Evolutionary conservation across 2,888 invertebrate species (phyloP), one percentile per base, ranked within the genome.

Genomic region (Xylocampa areola): DNA sequence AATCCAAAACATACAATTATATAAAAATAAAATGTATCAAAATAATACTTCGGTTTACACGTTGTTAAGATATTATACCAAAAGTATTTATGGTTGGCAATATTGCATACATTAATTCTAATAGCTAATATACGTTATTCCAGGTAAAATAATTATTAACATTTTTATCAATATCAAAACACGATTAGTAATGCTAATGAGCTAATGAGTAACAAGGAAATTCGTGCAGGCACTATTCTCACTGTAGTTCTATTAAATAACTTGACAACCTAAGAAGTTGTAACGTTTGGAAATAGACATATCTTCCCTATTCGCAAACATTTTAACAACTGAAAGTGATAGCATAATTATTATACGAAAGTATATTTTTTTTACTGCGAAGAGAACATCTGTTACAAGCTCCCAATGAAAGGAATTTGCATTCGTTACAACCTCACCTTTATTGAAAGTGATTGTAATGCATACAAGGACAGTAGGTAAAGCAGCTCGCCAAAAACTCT

Each of bases 221-320:
- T 72, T 73, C 68, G 71, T 77, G 73, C 80, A 86, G 86, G 85
- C 86, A 86, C 85, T 83, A 80, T 68, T 85, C 86, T 85, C 86
- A 85, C 86, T 86, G 80, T 76, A 64, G 71, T 79, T 77, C 61
- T 76, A 76, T 62, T 57, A 53, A 58, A 47, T 70, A 45, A 67
- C 35, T 30, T 50, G 43, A 47, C 33, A 68, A 27, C 19, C 4
- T 13, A 5, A 29, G 33, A 52, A 0, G 21, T n/a, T 44, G 35
- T 21, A 35, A 33, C 41, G 32, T 43, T 59, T 43, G 16, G 16
- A 36, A 33, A 16, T 14, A 4, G 16, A 2, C 4, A 10, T 10
- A n/a, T n/a, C n/a, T n/a, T n/a, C n/a, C n/a, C n/a, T n/a, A n/a
- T n/a, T n/a, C n/a, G n/a, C n/a, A n/a, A n/a, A n/a, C n/a, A n/a